Conservation (phyloP, 1,140 invertebrate species). For the Lepidurus packardi region DNA sequence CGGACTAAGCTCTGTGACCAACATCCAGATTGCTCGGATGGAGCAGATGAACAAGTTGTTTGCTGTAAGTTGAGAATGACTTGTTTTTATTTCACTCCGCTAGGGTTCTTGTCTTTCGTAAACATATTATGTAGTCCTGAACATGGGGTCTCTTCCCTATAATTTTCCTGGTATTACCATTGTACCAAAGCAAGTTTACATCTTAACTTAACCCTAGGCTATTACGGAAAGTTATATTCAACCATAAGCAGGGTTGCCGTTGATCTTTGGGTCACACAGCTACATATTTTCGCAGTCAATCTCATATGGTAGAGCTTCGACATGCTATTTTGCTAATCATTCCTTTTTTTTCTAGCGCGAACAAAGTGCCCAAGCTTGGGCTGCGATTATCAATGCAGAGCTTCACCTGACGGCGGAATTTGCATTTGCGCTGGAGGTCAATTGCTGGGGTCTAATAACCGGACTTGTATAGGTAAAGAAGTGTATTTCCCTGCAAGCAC, state of each 20-base stretch:
- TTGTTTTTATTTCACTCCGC: neutral
- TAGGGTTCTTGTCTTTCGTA: neutral
- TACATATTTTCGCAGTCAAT: too few species aligned
- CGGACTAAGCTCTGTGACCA: slow-evolving; percentile 82
- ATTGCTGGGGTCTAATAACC: slow-evolving; percentile 62
- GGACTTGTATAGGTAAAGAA: slow-evolving; percentile 67
- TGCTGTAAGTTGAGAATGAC: slow-evolving; percentile 66
- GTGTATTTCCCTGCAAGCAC: neutral
- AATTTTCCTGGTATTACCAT: too few species aligned
- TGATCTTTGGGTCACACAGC: too few species aligned
- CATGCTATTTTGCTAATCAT: neutral
- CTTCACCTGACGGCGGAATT: slow-evolving; percentile 78
- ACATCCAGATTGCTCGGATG: slow-evolving; percentile 79
- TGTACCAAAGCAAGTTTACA: too few species aligned
- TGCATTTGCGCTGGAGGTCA: slow-evolving; percentile 80
- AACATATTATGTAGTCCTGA: neutral
- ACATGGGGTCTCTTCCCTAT: neutral
- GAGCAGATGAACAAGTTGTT: slow-evolving; percentile 77
- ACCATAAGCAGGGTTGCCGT: too few species aligned
- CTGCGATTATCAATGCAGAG: slow-evolving; percentile 84
- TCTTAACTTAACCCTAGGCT: too few species aligned
- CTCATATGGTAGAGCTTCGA: too few species aligned
- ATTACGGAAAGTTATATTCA: too few species aligned
- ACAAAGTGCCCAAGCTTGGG: slow-evolving; percentile 67
- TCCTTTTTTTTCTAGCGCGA: slow-evolving; percentile 53